Base-by-base conservation (phyloP, 2,888 invertebrate species). In the Gisinianus flammeolus region DNA sequence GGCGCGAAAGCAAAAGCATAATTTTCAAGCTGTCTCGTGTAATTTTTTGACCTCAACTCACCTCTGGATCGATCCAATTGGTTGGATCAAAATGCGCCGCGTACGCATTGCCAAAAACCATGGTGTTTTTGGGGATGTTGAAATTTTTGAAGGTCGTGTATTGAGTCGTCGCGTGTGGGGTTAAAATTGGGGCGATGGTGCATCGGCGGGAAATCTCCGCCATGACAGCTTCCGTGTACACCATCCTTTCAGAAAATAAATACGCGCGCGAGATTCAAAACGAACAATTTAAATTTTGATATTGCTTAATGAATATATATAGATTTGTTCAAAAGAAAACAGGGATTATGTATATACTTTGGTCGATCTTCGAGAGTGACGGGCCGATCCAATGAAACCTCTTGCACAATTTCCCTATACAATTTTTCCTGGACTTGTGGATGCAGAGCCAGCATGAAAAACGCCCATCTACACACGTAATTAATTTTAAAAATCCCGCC, bases 391-490 rank as follows among this genome's bases (percentile, higher is more conserved):
- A 24, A 26, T 5, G 30, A n/a, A 0, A 62, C 68, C 3, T 56
- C 22, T 10, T 75, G 35, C 2, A 62, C 28, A 22, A 83, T 74
- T 67, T 83, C 83, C n/a, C 79, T 10, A 22, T 81, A 79, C 12
- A 82, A 66, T 30, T 71, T 35, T 16, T 83, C 79, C 54, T 84
- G 83, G 1, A 79, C 69, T 16, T 80, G 52, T 16, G 71, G 54
- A 30, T 64, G 73, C 0, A 33, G 26, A 6, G 73, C 62, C 6
- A 73, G 19, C 3, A 8, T 80, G 80, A 67, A 83, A 73, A 30
- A 77, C 75, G 66, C 80, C 83, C 67, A 84, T 16, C 56, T n/a
- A 71, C 56, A 54, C 10, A 12, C 54, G 2, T 56, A 31, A 19
- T 54, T 4, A 4, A 54, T n/a, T n/a, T n/a, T n/a, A 54, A 54